Evolutionary conservation across 1,140 invertebrate genomes (phyloP).

Genomic region (Calephelis virginiensis): DNA sequence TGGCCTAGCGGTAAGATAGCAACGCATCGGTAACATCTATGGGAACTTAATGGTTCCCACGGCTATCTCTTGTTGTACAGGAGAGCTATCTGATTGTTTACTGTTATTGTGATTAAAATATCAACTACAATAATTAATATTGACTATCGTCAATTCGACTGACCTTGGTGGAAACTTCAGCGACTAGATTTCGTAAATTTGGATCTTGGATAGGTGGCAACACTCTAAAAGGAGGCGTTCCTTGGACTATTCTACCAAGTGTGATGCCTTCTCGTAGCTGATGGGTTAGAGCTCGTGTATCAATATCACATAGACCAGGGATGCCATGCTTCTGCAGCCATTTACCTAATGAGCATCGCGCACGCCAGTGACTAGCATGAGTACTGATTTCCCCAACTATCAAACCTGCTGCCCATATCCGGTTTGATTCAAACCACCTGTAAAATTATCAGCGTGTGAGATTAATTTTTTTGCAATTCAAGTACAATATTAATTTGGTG

Average conservation of each 20-base stretch:
- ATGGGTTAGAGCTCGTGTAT: slow-evolving; percentile 93
- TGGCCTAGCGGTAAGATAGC: too few relatives aligned
- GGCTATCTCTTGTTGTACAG: too few relatives aligned
- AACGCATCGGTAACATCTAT: too few relatives aligned
- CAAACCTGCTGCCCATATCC: slow-evolving; percentile 95
- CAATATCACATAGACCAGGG: slow-evolving; percentile 93
- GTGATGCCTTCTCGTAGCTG: slow-evolving; percentile 92
- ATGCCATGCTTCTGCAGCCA: slow-evolving; percentile 91
- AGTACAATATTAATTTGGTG: not conserved
- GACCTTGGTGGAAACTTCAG: slow-evolving; percentile 93
- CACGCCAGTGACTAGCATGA: slow-evolving; percentile 94
- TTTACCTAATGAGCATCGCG: slow-evolving; percentile 85
- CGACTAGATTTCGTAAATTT: slow-evolving; percentile 93
- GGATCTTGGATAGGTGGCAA: slow-evolving; percentile 84
- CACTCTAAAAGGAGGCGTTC: slow-evolving; percentile 60
- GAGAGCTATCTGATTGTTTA: too few relatives aligned
- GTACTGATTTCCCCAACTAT: slow-evolving; percentile 95
- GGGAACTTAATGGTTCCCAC: too few relatives aligned
- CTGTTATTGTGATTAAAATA: too few relatives aligned
- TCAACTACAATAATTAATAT: too few relatives aligned
- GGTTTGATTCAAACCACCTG: slow-evolving; percentile 94
- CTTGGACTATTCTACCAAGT: slow-evolving; percentile 86
- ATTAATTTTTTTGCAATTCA: too few relatives aligned
- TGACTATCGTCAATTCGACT: not conserved
- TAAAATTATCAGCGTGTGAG: slow-evolving; percentile 25